Base-by-base conservation (phyloP, 2,797 vertebrate species). In the Pygocentrus nattereri region DNA sequence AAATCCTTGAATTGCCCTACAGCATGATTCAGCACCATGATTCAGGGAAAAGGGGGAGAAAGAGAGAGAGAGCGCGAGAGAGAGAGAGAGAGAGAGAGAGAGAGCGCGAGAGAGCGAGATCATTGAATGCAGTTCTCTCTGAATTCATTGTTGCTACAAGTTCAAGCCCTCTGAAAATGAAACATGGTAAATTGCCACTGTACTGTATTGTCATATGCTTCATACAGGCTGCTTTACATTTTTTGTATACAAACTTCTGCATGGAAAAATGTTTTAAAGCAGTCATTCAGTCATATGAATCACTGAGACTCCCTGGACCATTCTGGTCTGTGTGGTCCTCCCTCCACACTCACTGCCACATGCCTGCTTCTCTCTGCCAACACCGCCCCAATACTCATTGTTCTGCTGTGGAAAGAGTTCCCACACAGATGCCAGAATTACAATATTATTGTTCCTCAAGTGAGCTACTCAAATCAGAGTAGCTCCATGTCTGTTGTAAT, bases 121-220 rank as follows among this genome's bases (percentile, higher is more conserved):
- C 49, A 77, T 80, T 50, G 68, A 80, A 82, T 56, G 15, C 59
- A 27, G 49, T 65, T 13, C 30, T 61, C 50, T 49, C 44, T 52
- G 27, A 52, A 18, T 34, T 74, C 80, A 83, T 73, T 90, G 87
- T 88, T 89, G 90, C 12, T 69, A 49, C n/a, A 65, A 18, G 18
- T n/a, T 30, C 8, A 12, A 0, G 19, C 38, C 38, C 38, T n/a
- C n/a, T 38, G 38, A 38, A 5, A 44, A 12, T 44, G 41, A 1
- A 1, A 44, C 2, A 41, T 12, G 8, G 11, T 44, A 44, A 10
- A 41, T 44, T 44, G 8, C 41, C 41, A 44, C 41, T 44, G 41
- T 10, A 44, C 6, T 12, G 10, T 12, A 11, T 44, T 11, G 41
- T 44, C 41, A 2, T 44, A 10, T 41, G 7, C 41, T 41, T 34